These are phyloP conservation scores for Cygnus atratus DNA, from an alignment of 2,113 vertebrate species.

Conservation along the genomic window DNA sequence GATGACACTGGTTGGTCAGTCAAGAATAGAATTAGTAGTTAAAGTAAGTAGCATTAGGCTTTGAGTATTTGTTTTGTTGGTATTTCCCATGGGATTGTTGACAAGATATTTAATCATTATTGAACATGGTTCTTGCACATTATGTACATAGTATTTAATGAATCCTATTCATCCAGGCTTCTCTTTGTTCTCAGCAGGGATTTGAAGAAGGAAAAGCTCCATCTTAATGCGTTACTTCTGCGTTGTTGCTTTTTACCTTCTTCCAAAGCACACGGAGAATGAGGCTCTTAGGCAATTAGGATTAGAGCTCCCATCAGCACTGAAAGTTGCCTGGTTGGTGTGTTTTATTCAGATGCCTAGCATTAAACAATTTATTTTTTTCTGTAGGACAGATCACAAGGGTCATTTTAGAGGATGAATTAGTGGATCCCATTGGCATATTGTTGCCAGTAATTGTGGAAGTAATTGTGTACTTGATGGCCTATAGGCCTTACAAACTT, in stretches of 20 bases:
- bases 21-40: neutral
- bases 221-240: neutral
- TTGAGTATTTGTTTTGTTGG: neutral
- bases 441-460: neutral
- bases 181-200: neutral
- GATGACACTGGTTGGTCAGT: neutral
- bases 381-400: neutral
- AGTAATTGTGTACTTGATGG: neutral
- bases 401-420: neutral
- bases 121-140: neutral
- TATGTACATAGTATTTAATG: neutral
- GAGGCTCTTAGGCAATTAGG: neutral
- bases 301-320: neutral
- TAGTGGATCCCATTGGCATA: neutral
- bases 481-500: neutral
- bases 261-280: neutral
- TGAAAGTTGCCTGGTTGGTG: neutral
- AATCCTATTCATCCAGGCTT: neutral
- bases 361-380: neutral
- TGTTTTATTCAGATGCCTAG: neutral
- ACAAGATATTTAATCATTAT: neutral
- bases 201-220: neutral
- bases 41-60: neutral
- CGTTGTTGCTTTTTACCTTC: neutral
- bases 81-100: neutral